phyloP scores from a whole-genome alignment of 2,797 vertebrate genomes.

The Micrastur ruficollis region DNA sequence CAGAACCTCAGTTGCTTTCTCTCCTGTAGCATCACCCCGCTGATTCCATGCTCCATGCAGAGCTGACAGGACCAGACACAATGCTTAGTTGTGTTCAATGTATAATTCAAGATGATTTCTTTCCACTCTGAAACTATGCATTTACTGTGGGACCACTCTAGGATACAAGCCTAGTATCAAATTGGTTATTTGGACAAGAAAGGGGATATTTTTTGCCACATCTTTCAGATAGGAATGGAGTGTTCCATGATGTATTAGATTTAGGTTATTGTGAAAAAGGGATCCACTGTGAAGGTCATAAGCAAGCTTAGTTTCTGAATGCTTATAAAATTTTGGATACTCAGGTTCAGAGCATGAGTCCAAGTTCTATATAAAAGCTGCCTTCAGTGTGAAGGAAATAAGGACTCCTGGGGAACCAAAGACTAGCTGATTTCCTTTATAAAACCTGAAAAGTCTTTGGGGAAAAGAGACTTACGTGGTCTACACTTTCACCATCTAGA shows the following conservation, averaged over 20 bases:
- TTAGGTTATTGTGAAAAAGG: background rate
- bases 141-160: background rate
- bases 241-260: background rate
- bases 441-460: background rate
- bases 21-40: background rate
- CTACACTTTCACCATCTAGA: background rate
- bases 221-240: background rate
- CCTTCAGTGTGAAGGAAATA: background rate
- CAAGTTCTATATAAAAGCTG: background rate
- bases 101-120: background rate
- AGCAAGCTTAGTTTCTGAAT: background rate
- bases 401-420: background rate
- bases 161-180: background rate
- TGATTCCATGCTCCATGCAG: background rate
- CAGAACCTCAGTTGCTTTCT: background rate
- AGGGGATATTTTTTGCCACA: fast-evolving
- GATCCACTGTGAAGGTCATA: background rate
- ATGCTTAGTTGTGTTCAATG: background rate
- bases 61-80: background rate
- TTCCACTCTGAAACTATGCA: background rate
- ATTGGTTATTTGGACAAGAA: background rate
- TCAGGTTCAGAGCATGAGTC: background rate
- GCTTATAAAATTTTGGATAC: background rate
- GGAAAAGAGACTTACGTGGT: background rate
- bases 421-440: background rate